These are phyloP conservation scores for Coptodon bakossiorum DNA, from an alignment of 2,113 vertebrate genomes.

Conservation along the genomic window DNA sequence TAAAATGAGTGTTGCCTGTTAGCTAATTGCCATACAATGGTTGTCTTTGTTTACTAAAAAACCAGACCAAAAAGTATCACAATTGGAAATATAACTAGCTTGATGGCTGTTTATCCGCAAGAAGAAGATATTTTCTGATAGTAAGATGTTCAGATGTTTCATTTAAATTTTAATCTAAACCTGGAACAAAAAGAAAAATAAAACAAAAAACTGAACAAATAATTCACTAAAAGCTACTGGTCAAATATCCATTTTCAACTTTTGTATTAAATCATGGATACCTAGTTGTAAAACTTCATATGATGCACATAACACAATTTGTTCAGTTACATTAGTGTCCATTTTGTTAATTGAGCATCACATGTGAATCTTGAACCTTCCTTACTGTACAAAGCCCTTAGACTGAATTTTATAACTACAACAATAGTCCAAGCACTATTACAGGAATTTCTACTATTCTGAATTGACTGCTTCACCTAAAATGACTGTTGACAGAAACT, in stretches of 20 bases:
- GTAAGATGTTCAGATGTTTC: neutral
- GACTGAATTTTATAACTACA: neutral
- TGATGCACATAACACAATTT: neutral
- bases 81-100: neutral
- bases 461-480: neutral
- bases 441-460: neutral
- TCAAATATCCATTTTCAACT: neutral
- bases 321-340: neutral
- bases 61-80: neutral
- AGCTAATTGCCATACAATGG: neutral
- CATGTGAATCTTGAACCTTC: neutral
- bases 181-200: neutral
- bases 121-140: neutral
- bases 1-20: neutral
- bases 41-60: neutral
- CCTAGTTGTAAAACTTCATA: neutral
- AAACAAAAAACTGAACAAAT: neutral
- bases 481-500: slow-evolving; percentile 1
- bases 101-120: neutral
- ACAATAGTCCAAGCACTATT: neutral
- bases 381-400: neutral
- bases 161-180: neutral
- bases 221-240: neutral
- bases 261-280: neutral
- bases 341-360: neutral